Percentiles rank a stretch among this genome's conserved stretches.
phyloP scores from a whole-genome alignment of 2,113 vertebrate species.

The Centrocercus urophasianus region DNA sequence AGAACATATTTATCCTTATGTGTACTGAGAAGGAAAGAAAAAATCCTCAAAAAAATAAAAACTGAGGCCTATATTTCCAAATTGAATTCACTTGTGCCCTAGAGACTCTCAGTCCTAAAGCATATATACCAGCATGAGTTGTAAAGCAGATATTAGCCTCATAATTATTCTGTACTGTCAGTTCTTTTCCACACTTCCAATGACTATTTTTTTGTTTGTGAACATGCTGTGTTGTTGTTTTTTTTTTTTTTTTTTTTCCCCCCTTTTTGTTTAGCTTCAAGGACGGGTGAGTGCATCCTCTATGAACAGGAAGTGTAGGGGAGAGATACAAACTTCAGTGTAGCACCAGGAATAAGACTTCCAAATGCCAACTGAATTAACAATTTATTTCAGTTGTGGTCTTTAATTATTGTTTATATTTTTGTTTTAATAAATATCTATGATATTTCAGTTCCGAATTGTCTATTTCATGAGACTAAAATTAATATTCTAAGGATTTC shows the following conservation, averaged over 20 bases:
- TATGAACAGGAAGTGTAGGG: not conserved
- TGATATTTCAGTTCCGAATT: not conserved
- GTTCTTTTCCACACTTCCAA: not conserved
- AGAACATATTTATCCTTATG: not conserved
- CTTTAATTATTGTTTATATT: not conserved
- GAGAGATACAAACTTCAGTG: not conserved
- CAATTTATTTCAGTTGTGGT: not conserved
- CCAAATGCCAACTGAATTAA: not conserved
- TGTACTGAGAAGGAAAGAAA: not conserved
- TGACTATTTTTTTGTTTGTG: not conserved
- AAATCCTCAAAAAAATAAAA: not conserved
- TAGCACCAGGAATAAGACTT: not conserved
- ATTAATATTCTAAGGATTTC: not conserved
- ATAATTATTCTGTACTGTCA: not conserved
- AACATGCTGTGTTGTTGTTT: not conserved
- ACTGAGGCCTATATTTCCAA: not conserved
- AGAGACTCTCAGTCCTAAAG: not conserved
- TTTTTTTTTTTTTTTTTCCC: not conserved
- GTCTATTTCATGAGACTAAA: not conserved
- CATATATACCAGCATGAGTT: not conserved
- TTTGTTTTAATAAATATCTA: not conserved
- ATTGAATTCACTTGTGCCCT: not conserved
- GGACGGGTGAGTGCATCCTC: not conserved
- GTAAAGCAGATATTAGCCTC: not conserved
- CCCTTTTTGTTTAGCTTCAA: not conserved